Evolutionary conservation across 2,113 vertebrate species (phyloP), one percentile per base, ranked within the genome.

Genomic region (Aldabrachelys gigantea): DNA sequence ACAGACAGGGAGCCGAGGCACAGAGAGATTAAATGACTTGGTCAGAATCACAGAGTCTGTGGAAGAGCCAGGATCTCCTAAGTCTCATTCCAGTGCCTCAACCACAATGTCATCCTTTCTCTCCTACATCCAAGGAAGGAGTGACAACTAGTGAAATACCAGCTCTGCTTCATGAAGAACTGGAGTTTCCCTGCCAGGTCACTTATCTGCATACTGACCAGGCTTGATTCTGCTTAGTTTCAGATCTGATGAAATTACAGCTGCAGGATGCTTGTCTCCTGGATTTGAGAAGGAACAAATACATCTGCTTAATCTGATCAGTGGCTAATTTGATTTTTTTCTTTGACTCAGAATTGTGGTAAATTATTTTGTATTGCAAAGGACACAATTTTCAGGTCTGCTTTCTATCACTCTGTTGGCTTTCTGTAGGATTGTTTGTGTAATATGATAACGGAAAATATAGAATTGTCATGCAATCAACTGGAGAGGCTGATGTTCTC

Each of bases 181-280:
- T 72, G 72, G 79, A 41, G 19, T 84, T 93, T 53, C 91, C 21
- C 90, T 90, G 76, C 56, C 89, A 95, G 38, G 35, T 92, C 92
- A 75, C 82, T 78, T 52, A 50, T 52, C 14, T 80, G 38, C 24
- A 44, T 27, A 25, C 22, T 25, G 72, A 76, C 10, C 22, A 44
- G 72, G 72, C 38, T 14, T 76, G 62, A 10, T 69, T n/a, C 72
- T 25, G 72, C 41, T 76, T 76, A 44, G 22, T 76, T 41, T 76
- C n/a, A 76, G 38, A 76, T 41, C 11, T 76, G 72, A 76, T 76
- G 22, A 41, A 44, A 41, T 76, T 76, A 76, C 41, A 76, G 38
- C 38, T 76, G 72, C 38, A 76, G 24, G 22, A 76, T 76, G 72
- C 38, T 76, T 76, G 38, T 41, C 41, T 41, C 38, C 38, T 75